Percentiles rank a stretch among this genome's conserved stretches.
phyloP scores from a whole-genome alignment of 1,140 invertebrate genomes.

The Zaprionus nigranus region DNA sequence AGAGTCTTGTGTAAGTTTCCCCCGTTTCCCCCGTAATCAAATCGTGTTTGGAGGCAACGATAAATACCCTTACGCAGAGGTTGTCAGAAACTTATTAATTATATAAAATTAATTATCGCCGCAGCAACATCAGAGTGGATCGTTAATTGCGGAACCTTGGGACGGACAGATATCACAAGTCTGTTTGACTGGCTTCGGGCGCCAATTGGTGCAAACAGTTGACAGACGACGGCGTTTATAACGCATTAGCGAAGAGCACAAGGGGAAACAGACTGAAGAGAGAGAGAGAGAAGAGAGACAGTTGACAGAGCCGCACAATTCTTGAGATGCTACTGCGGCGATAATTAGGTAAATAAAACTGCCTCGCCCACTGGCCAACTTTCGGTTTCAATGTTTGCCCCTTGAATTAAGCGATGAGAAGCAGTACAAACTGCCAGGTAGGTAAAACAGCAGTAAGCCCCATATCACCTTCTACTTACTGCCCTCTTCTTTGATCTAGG shows the following conservation, averaged over 20 bases:
- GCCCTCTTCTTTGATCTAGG: neutral
- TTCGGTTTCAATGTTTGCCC: conserved; percentile 49
- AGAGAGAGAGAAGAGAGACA: neutral
- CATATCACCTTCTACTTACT: neutral
- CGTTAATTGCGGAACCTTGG: conserved; percentile 33
- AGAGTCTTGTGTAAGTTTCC: neutral
- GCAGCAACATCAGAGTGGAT: neutral
- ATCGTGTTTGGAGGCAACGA: neutral
- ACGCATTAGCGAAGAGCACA: conserved; percentile 29
- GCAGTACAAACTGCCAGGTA: neutral
- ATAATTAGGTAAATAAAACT: conserved; percentile 39
- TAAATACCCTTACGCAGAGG: neutral
- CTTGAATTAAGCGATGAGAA: conserved; percentile 27
- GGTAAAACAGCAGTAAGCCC: neutral
- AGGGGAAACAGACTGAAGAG: neutral
- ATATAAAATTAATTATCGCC: conserved; percentile 34
- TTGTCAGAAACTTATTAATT: conserved; percentile 28
- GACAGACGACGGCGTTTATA: conserved; percentile 27
- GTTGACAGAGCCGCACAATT: neutral
- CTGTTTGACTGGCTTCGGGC: conserved; percentile 8
- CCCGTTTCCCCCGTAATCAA: neutral
- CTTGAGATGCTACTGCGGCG: conserved; percentile 10
- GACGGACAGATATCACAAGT: neutral
- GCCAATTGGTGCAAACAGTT: conserved; percentile 34
- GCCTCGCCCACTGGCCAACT: conserved; percentile 29